Evolutionary conservation across 2,797 vertebrate species (phyloP), one percentile per base, ranked within the genome.

Genomic region (Capromys pilorides): DNA sequence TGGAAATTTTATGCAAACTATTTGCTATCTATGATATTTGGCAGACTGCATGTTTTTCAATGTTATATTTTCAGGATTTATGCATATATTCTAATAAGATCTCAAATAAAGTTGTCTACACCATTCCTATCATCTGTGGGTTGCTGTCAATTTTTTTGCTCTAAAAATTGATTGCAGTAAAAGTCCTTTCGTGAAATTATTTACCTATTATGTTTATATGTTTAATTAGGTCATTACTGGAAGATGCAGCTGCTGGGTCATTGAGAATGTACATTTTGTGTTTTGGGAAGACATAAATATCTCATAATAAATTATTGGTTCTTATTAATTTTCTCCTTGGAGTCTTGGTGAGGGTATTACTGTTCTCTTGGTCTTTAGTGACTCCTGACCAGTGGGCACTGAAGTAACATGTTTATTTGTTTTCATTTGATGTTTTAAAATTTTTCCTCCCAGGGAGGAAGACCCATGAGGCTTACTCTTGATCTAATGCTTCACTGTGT

Each of bases 1-100:
- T 85, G n/a, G 51, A 90, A 82, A 90, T 59, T 86, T 86, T 73
- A 96, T 57, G 75, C 82, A 79, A 96, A 87, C 84, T 5, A 95
- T 51, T 61, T 80, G n/a, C 36, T 81, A 9, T 75, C 45, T 36
- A 78, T 73, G 82, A 69, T 85, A 28, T 51, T 90, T 77, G 66
- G 26, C 6, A 82, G 90, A 59, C 82, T 81, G 28, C 94, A 78
- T 81, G 26, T 80, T 96, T 96, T 54, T 91, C 57, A 91, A 36
- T 7, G 39, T 83, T 92, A 59, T 51, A 12, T 67, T 96, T 73
- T 93, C 66, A 85, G 39, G 24, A 36, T 77, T 22, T 75, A 62
- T 9, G 24, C 86, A 28, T 82, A 33, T 82, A 86, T 67, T 67
- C n/a, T 86, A 86, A 94, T 85, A n/a, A 89, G 84, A 71, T 71